Base-by-base conservation (phyloP, 1,140 invertebrate species). In the Epicauta chinensis region DNA sequence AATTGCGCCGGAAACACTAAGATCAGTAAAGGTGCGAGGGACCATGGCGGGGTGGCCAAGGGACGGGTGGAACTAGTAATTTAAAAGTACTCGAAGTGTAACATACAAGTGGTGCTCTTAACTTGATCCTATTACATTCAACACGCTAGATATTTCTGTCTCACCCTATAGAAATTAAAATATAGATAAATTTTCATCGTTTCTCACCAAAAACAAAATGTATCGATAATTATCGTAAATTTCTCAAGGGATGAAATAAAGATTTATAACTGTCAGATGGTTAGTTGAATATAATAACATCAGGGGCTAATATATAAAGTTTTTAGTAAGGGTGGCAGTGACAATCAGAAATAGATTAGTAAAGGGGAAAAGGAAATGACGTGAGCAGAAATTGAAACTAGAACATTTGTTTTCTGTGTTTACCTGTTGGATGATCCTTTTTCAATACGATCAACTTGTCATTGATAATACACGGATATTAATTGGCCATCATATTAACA, bases 301-400 rank as follows among this genome's bases (percentile, higher is more conserved):
- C n/a, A 39, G 40, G 47, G 59, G 57, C 55, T 63, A 61, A 63
- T 61, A 63, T 61, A 62, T 61, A 63, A 23, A 23, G 4, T 23
- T 23, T 23, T 23, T 23, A n/a, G n/a, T n/a, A n/a, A n/a, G n/a
- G n/a, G n/a, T n/a, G 23, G 23, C 7, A 7, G 23, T 23, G 60
- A 58, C 59, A 63, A 63, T 63, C 62, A 63, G 58, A 62, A 63
- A 62, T 56, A 61, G 62, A 63, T 63, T 63, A 63, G 57, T 47
- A 35, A n/a, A n/a, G n/a, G n/a, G n/a, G 23, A 7, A 17, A 46
- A 49, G 55, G 49, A 60, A 57, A 42, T 57, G 62, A 62, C 62
- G 62, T 61, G 62, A 63, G 59, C 51, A 30, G 57, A 60, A 60
- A 59, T 45, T 51, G 55, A 47, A 47, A 47, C 34, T 29, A 16